These are phyloP conservation scores for Micropterix aruncella DNA, from an alignment of 2,888 invertebrate species.

Conservation along the genomic window DNA sequence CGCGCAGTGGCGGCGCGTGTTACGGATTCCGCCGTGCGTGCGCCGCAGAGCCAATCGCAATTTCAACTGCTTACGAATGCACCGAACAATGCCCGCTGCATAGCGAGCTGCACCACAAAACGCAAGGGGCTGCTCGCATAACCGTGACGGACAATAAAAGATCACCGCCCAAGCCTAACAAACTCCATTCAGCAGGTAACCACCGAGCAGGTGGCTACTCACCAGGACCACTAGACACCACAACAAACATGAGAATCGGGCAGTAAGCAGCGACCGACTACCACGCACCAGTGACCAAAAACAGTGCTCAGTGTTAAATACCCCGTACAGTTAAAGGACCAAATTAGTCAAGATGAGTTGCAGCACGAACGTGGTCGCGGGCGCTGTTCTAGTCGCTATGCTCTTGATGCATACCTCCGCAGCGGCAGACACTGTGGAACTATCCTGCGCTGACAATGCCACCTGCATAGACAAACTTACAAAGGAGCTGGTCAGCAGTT, in stretches of 20 bases:
- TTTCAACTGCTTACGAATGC: neutral
- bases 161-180: neutral
- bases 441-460: conserved; percentile 45
- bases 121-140: neutral
- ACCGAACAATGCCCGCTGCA: neutral
- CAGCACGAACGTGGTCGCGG: neutral
- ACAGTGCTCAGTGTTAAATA: neutral
- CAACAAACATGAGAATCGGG: neutral
- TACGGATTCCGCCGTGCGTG: neutral
- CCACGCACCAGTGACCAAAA: too few species aligned
- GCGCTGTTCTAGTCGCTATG: conserved; percentile 19
- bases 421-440: conserved; percentile 21
- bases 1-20: neutral
- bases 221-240: neutral
- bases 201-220: conserved; percentile 1
- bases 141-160: conserved; percentile 1
- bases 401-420: conserved; percentile 22
- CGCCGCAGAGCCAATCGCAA: neutral
- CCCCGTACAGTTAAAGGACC: neutral
- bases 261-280: too few species aligned
- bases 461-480: conserved; percentile 41
- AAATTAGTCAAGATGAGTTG: neutral
- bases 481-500: conserved; percentile 32
- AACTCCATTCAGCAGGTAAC: neutral
- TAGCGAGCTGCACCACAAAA: neutral